phyloP scores from a whole-genome alignment of 1,140 invertebrate genomes.

The Theocolax elegans region DNA sequence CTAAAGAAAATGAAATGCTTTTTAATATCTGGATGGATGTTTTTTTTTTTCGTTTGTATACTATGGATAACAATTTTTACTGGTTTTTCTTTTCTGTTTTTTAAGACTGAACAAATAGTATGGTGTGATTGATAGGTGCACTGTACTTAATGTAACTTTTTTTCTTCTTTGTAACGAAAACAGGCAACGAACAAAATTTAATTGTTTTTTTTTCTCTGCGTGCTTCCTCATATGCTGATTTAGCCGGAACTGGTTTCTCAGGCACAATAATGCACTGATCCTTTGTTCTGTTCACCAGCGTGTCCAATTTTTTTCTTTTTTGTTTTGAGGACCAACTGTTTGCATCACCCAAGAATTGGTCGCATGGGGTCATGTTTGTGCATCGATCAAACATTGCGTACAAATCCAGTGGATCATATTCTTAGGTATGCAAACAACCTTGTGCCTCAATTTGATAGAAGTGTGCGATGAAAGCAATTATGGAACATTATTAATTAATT shows the following conservation, averaged over 20 bases:
- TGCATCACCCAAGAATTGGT: neutral
- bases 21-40: neutral
- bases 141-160: slow-evolving; percentile 44
- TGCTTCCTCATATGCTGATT: neutral
- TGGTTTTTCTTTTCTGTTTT: slow-evolving; percentile 18
- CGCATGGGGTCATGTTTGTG: too few species aligned
- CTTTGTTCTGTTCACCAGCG: neutral
- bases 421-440: too few species aligned
- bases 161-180: neutral
- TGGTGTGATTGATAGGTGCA: slow-evolving; percentile 40
- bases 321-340: neutral
- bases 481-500: too few species aligned
- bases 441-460: too few species aligned
- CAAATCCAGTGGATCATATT: too few species aligned
- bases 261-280: neutral
- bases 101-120: slow-evolving; percentile 53
- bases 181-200: neutral
- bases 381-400: neutral
- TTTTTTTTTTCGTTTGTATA: slow-evolving; percentile 32
- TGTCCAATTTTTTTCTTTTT: neutral
- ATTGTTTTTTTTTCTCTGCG: too few species aligned
- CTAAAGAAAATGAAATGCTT: neutral
- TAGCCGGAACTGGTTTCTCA: slow-evolving; percentile 28
- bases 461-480: too few species aligned
- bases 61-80: neutral